phyloP scores from a whole-genome alignment of 2,113 vertebrate genomes.

The Melanostigma gelatinosum region DNA sequence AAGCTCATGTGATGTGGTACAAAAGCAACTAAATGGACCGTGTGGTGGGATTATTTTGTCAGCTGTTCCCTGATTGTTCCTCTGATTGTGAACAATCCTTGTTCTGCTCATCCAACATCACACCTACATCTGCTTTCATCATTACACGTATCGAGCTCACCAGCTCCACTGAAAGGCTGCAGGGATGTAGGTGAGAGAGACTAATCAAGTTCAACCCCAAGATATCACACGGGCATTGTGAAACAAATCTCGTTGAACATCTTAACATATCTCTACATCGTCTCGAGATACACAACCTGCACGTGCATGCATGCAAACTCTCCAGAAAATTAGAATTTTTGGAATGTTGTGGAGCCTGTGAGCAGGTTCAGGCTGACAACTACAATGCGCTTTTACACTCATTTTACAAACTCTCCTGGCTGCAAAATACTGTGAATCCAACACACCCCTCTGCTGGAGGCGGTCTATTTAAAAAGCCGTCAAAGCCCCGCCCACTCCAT shows the following conservation, averaged over 20 bases:
- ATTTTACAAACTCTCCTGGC: not conserved
- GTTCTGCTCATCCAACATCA: not conserved
- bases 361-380: not conserved
- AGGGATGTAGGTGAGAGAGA: not conserved
- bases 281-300: not conserved
- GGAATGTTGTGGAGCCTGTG: not conserved
- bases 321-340: not conserved
- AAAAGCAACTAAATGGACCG: slow-evolving; percentile 2
- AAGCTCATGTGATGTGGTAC: not conserved
- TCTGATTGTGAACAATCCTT: not conserved
- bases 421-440: not conserved
- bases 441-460: slow-evolving; percentile 4
- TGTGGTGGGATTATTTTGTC: not conserved
- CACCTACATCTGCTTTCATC: not conserved
- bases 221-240: too few relatives aligned
- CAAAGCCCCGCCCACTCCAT: slow-evolving; percentile 12
- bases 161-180: not conserved
- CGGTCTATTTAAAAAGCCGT: not conserved
- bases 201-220: not conserved
- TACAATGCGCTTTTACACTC: not conserved
- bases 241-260: not conserved
- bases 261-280: not conserved
- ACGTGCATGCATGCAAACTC: not conserved
- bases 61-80: not conserved
- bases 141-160: slow-evolving; percentile 6